Conservation (phyloP, 2,113 vertebrate genomes). For the Ursus arctos region DNA sequence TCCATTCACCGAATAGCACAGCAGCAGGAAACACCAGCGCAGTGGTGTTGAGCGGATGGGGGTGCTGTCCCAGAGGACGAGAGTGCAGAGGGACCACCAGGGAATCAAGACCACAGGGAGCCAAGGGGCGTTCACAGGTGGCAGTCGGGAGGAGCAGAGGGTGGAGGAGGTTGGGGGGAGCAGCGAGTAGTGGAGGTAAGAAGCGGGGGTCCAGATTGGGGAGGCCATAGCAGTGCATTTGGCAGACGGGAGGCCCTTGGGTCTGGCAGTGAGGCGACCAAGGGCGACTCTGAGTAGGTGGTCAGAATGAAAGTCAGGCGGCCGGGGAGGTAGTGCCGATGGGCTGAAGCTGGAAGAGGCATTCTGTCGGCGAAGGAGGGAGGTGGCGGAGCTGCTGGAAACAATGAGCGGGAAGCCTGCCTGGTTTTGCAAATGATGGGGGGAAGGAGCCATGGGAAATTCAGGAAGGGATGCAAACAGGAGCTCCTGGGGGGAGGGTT, state of each 20-base stretch:
- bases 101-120: neutral
- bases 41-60: accelerated
- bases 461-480: neutral
- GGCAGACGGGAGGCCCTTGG: neutral
- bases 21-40: neutral
- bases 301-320: neutral
- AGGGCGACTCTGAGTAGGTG: neutral
- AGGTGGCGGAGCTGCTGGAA: too few relatives aligned
- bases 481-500: neutral
- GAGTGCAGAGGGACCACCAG: neutral
- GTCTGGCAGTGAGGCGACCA: too few relatives aligned
- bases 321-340: neutral
- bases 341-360: neutral
- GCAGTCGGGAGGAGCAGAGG: neutral
- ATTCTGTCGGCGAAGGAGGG: neutral
- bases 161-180: neutral
- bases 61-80: neutral
- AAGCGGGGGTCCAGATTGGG: too few relatives aligned
- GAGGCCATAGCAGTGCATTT: neutral
- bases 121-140: accelerated
- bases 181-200: neutral
- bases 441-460: neutral
- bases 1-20: neutral
- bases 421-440: neutral
- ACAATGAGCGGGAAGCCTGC: neutral